phyloP scores from a whole-genome alignment of 2,888 invertebrate species.

The Meteorus cinctellus region DNA sequence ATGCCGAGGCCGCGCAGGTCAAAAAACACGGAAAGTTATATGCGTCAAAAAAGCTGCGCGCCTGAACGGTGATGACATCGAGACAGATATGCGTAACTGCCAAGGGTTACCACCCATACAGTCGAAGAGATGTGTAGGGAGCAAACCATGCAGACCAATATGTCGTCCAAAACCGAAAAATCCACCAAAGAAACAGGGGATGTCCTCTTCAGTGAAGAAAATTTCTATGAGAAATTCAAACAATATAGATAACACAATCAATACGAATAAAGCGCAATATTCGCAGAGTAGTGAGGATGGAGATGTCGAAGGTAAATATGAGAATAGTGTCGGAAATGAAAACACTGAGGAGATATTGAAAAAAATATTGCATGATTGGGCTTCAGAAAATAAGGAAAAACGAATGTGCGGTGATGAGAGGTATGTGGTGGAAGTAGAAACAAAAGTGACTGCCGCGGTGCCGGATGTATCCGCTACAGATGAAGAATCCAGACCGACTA shows the following conservation, averaged over 20 bases:
- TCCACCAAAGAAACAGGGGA: conserved; percentile 42
- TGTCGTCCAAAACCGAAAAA: conserved; percentile 52
- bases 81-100: conserved; percentile 60
- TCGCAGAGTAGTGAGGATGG: conserved; percentile 43
- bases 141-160: conserved; percentile 57
- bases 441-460: neutral
- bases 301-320: conserved; percentile 24
- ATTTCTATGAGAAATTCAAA: conserved; percentile 32
- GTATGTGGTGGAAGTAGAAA: conserved; percentile 4
- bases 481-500: neutral
- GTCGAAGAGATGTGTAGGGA: conserved; percentile 57
- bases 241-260: conserved; percentile 59
- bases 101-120: conserved; percentile 61
- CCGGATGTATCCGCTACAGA: neutral
- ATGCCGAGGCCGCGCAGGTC: conserved; percentile 74
- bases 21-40: conserved; percentile 73
- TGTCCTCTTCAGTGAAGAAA: neutral
- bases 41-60: conserved; percentile 74
- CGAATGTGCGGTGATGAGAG: conserved; percentile 45
- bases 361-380: conserved; percentile 58
- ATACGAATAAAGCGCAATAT: conserved; percentile 57
- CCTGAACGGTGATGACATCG: conserved; percentile 73
- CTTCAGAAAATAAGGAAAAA: conserved; percentile 35
- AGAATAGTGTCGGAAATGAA: neutral
- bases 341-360: conserved; percentile 53